phyloP scores from a whole-genome alignment of 2,113 vertebrate species.

The Phalacrocorax brasilianus region DNA sequence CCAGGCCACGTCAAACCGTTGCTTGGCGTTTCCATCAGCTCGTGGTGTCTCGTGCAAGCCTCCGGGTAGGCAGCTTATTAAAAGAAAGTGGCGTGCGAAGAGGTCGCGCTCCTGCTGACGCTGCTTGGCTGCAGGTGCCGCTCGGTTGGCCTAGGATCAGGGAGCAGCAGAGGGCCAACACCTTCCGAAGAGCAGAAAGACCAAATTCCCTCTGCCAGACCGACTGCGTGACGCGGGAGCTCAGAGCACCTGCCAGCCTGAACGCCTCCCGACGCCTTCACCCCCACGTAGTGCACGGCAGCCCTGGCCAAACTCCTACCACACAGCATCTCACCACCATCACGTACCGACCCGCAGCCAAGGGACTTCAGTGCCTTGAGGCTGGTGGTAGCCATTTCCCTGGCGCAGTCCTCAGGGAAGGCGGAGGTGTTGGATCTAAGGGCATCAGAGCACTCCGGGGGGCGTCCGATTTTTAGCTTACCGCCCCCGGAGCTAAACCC shows the following conservation, averaged over 20 bases:
- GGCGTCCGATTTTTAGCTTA: neutral
- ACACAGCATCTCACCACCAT: accelerated
- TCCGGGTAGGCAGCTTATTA: neutral
- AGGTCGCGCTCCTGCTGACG: neutral
- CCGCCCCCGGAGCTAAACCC: neutral
- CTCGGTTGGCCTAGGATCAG: neutral
- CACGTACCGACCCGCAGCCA: accelerated
- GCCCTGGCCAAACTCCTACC: neutral
- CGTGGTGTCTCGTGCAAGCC: accelerated
- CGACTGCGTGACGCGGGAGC: neutral
- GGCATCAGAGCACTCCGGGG: neutral
- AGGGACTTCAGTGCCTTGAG: neutral
- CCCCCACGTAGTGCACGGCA: accelerated
- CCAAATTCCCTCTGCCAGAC: neutral
- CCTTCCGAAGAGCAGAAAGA: neutral
- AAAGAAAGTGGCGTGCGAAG: accelerated
- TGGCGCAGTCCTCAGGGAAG: neutral
- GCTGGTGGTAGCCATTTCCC: neutral
- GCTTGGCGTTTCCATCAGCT: neutral
- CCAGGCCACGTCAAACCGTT: neutral
- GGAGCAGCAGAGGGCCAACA: neutral
- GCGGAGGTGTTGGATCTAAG: neutral
- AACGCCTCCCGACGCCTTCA: neutral
- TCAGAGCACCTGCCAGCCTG: accelerated
- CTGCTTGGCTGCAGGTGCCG: neutral